Evolutionary conservation across 2,797 vertebrate genomes (phyloP).

Genomic region (Antennarius maculatus): DNA sequence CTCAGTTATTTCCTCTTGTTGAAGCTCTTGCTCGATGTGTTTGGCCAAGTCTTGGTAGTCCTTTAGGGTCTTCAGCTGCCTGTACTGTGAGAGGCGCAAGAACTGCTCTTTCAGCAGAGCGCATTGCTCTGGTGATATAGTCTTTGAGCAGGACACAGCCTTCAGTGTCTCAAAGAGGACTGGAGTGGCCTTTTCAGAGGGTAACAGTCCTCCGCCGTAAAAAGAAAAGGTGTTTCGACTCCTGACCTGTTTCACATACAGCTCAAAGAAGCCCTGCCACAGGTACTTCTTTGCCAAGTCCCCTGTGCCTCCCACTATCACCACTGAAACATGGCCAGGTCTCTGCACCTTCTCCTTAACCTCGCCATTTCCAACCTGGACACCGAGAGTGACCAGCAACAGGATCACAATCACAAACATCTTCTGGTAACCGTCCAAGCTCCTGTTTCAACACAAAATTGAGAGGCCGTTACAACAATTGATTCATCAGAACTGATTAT

Average conservation of each 20-base stretch:
- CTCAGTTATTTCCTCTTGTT: slow-evolving; percentile 85
- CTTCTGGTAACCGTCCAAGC: slow-evolving; percentile 49
- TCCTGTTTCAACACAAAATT: slow-evolving; percentile 53
- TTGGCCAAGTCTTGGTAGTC: slow-evolving; percentile 83
- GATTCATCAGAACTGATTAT: background rate
- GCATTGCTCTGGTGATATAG: slow-evolving; percentile 79
- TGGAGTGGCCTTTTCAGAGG: slow-evolving; percentile 74
- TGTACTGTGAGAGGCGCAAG: slow-evolving; percentile 86
- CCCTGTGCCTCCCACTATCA: slow-evolving; percentile 92
- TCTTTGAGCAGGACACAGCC: slow-evolving; percentile 80
- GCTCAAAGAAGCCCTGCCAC: slow-evolving; percentile 94
- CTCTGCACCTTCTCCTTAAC: slow-evolving; percentile 59
- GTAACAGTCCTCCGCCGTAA: slow-evolving; percentile 84
- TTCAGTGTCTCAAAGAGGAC: slow-evolving; percentile 87
- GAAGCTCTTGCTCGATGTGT: slow-evolving; percentile 79
- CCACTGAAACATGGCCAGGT: slow-evolving; percentile 87
- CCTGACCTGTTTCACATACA: slow-evolving; percentile 86
- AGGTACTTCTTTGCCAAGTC: slow-evolving; percentile 95
- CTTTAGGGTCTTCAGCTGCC: slow-evolving; percentile 82
- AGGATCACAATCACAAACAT: slow-evolving; percentile 74
- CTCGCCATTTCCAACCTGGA: slow-evolving; percentile 52
- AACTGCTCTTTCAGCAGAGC: slow-evolving; percentile 90
- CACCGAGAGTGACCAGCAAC: slow-evolving; percentile 67
- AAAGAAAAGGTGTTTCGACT: slow-evolving; percentile 90
- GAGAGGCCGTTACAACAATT: background rate